Evolutionary conservation across 2,797 vertebrate species (phyloP).

Genomic region (Mormyrus hasselquistii): DNA sequence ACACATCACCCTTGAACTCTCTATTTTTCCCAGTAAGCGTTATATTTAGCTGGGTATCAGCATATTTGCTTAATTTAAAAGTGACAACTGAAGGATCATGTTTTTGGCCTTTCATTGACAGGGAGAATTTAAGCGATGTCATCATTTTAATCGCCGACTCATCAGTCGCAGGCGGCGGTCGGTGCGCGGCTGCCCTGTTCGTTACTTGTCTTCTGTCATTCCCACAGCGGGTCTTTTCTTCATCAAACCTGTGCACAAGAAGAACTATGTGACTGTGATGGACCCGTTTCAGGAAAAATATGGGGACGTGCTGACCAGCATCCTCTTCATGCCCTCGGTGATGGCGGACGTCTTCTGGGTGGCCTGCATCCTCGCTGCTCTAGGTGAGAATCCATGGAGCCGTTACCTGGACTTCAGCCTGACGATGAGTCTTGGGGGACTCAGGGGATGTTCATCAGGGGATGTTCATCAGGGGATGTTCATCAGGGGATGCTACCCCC

Average conservation of each 20-base stretch:
- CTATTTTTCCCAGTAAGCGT: not conserved
- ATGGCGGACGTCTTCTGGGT: slow-evolving; percentile 62
- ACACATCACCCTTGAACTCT: not conserved
- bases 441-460: not conserved
- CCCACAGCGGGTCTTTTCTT: slow-evolving; percentile 69
- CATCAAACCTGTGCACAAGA: slow-evolving; percentile 71
- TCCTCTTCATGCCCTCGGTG: slow-evolving; percentile 60
- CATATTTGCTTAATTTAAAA: too few relatives aligned
- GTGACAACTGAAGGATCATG: not conserved
- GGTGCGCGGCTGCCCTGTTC: not conserved
- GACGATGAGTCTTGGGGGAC: not conserved
- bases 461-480: not conserved
- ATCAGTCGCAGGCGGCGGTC: not conserved
- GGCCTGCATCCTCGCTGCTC: slow-evolving; percentile 54
- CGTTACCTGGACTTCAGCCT: not conserved
- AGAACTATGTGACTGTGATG: slow-evolving; percentile 73
- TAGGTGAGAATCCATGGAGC: slow-evolving; percentile 47
- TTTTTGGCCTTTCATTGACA: not conserved
- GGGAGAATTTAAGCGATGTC: not conserved
- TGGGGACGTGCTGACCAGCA: slow-evolving; percentile 47
- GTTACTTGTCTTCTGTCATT: not conserved
- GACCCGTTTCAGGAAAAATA: slow-evolving; percentile 70
- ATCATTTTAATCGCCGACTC: not conserved
- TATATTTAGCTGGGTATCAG: too few relatives aligned
- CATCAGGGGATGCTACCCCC: not conserved